Percentiles rank a stretch among this genome's conserved stretches.
phyloP scores from a whole-genome alignment of 2,113 vertebrate genomes.

The Orcinus orca region DNA sequence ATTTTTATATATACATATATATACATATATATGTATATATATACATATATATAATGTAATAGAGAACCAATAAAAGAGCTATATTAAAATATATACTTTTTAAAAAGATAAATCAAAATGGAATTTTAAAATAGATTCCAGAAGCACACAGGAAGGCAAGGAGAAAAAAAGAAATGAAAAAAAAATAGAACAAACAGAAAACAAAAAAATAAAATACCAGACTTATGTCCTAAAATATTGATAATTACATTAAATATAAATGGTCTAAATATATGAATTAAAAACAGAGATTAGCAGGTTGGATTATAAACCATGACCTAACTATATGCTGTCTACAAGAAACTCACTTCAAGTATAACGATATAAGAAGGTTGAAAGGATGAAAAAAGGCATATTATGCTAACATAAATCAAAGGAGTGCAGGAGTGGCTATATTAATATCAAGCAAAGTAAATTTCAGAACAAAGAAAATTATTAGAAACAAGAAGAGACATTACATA shows the following conservation, averaged over 20 bases:
- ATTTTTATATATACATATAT: background rate
- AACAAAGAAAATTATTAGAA: background rate
- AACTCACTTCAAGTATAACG: too few relatives aligned
- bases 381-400: background rate
- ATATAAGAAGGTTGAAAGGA: background rate
- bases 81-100: background rate
- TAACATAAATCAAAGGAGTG: background rate
- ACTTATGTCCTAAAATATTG: background rate
- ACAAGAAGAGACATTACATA: background rate
- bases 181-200: background rate
- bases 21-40: fast-evolving
- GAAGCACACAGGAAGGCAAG: background rate
- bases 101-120: background rate
- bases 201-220: background rate
- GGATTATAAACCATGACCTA: background rate
- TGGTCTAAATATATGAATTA: too few relatives aligned
- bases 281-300: too few relatives aligned
- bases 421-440: background rate
- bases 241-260: background rate
- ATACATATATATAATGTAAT: background rate
- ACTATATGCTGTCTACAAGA: background rate
- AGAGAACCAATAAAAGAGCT: background rate
- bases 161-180: background rate
- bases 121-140: background rate
- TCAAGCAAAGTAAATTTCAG: background rate